Percentiles rank a stretch among this genome's conserved stretches.
Conservation (phyloP, 2,113 vertebrate species). For the Chlamydotis undulata region DNA sequence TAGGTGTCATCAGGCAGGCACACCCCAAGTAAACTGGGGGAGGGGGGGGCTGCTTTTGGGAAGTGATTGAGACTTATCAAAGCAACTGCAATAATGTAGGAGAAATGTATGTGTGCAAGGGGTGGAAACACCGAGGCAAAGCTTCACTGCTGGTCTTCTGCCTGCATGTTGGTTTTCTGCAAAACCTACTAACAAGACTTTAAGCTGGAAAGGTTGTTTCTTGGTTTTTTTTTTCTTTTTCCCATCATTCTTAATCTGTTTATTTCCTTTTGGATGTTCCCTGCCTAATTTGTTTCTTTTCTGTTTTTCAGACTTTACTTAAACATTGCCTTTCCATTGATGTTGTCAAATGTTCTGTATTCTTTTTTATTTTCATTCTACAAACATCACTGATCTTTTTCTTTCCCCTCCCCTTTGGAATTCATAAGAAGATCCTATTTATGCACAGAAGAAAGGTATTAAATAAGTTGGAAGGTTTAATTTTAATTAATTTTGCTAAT, state of each 20-base stretch:
- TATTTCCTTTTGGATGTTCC: slow-evolving; percentile 60
- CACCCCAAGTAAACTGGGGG: neutral
- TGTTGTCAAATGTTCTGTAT: slow-evolving; percentile 68
- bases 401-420: slow-evolving; percentile 83
- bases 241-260: neutral
- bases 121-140: neutral
- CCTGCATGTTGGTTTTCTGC: slow-evolving; percentile 22
- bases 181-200: slow-evolving; percentile 52
- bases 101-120: neutral
- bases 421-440: slow-evolving; percentile 93
- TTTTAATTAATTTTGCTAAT: slow-evolving; percentile 27
- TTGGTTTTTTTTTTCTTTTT: no score
- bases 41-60: neutral
- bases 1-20: neutral
- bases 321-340: slow-evolving; percentile 76
- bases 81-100: neutral
- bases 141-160: neutral
- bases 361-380: slow-evolving; percentile 71
- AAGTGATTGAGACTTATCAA: neutral
- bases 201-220: neutral
- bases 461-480: slow-evolving; percentile 50
- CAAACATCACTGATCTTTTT: slow-evolving; percentile 86
- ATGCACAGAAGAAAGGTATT: slow-evolving; percentile 94
- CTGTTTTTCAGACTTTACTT: slow-evolving; percentile 87
- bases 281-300: slow-evolving; percentile 84